Evolutionary conservation across 2,888 invertebrate species (phyloP).

Genomic region (Ennomos fuscantarius): DNA sequence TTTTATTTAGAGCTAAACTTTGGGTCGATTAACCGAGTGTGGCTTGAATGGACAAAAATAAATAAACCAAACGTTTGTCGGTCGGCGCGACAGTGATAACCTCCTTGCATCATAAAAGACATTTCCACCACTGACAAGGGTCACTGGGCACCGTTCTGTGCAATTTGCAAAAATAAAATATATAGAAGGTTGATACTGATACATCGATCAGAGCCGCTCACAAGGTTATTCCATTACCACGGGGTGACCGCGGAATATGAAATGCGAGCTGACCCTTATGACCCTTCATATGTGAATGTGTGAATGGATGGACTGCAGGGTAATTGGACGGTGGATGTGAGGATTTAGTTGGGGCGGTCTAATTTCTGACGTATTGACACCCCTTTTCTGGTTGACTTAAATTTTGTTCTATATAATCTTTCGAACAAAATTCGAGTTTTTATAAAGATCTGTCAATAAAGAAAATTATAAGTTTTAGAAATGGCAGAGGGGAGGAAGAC

Average conservation of each 20-base stretch:
- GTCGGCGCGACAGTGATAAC: slow-evolving; percentile 37
- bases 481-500: too few relatives aligned
- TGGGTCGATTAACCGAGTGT: neutral
- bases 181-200: slow-evolving; percentile 45
- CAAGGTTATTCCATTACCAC: slow-evolving; percentile 80
- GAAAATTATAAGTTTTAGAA: too few relatives aligned
- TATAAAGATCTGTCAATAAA: too few relatives aligned
- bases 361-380: slow-evolving; percentile 28
- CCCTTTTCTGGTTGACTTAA: slow-evolving; percentile 4
- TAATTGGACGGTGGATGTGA: slow-evolving; percentile 52
- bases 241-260: slow-evolving; percentile 70
- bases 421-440: too few relatives aligned
- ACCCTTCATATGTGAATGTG: slow-evolving; percentile 53
- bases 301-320: slow-evolving; percentile 42
- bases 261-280: slow-evolving; percentile 75
- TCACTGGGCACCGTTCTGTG: slow-evolving; percentile 69
- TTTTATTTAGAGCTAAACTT: too few relatives aligned
- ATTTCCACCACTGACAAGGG: slow-evolving; percentile 73
- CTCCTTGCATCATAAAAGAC: slow-evolving; percentile 46
- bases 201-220: slow-evolving; percentile 73
- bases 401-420: too few relatives aligned
- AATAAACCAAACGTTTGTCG: slow-evolving; percentile 10
- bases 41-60: slow-evolving; percentile 15
- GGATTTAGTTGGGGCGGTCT: slow-evolving; percentile 29
- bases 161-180: slow-evolving; percentile 81